A percentile compares a stretch with the other conserved stretches of the same genome.
These are phyloP conservation scores for Liopterus haemorrhoidalis DNA, from an alignment of 2,888 invertebrate genomes.

Conservation along the genomic window DNA sequence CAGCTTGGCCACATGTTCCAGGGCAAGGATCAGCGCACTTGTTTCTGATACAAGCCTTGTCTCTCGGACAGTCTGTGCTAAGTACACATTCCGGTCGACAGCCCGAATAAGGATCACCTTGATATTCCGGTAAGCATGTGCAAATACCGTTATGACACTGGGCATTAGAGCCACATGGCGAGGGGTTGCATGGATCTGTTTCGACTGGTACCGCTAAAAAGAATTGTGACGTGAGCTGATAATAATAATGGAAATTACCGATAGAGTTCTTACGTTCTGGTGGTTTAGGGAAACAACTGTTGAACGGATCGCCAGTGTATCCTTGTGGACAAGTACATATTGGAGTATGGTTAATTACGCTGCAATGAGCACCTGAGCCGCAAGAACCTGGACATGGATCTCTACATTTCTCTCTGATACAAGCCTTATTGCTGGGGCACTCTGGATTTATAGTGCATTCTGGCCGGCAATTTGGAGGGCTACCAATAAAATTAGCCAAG, in stretches of 20 bases:
- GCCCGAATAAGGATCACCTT: conserved; percentile 62
- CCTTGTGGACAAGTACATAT: conserved; percentile 60
- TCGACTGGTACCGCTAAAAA: conserved; percentile 38
- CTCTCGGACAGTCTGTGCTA: conserved; percentile 61
- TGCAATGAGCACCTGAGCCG: conserved; percentile 58
- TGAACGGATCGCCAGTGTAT: conserved; percentile 54
- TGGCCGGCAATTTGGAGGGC: conserved; percentile 66
- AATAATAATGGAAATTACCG: conserved; percentile 38
- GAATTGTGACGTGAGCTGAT: conserved; percentile 40
- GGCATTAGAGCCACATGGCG: conserved; percentile 68
- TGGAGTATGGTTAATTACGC: conserved; percentile 63
- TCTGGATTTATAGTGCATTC: conserved; percentile 69
- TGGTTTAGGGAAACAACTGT: conserved; percentile 46
- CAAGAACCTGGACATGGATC: conserved; percentile 71
- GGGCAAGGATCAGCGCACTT: conserved; percentile 68
- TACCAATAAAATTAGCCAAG: conserved; percentile 57
- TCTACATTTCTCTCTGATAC: conserved; percentile 65
- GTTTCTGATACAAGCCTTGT: conserved; percentile 64
- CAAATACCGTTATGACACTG: conserved; percentile 63
- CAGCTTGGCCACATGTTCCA: conserved; percentile 65
- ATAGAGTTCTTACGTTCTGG: conserved; percentile 36
- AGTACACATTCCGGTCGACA: conserved; percentile 68
- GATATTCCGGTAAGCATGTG: conserved; percentile 59
- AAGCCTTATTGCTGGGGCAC: conserved; percentile 64
- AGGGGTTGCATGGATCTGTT: conserved; percentile 60